Evolutionary conservation across 2,113 vertebrate species (phyloP).

Genomic region (Aptenodytes forsteri): DNA sequence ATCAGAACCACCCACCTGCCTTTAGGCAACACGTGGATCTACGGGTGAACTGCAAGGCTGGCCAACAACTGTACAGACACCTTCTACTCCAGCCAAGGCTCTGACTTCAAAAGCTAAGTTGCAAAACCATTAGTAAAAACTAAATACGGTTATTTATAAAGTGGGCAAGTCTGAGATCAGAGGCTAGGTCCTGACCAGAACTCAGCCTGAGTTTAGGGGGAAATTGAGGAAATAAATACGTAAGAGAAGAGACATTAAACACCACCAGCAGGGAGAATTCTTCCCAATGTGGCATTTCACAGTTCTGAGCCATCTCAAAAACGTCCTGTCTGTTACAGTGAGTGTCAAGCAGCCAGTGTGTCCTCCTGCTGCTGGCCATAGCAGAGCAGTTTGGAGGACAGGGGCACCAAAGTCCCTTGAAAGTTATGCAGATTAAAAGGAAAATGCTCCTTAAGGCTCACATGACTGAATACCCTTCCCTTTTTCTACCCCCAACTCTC

Average conservation of each 20-base stretch:
- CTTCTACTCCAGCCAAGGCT: not conserved
- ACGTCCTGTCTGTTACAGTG: too few relatives aligned
- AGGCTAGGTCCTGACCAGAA: not conserved
- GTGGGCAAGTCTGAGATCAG: not conserved
- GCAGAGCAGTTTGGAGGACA: not conserved
- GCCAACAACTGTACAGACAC: not conserved
- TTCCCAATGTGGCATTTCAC: not conserved
- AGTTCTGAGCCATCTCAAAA: not conserved
- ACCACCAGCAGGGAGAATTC: not conserved
- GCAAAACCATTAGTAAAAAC: not conserved
- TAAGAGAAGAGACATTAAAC: not conserved
- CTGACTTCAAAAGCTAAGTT: not conserved
- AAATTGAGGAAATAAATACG: fast-evolving
- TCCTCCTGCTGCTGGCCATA: not conserved
- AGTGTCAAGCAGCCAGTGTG: fast-evolving
- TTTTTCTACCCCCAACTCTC: not conserved
- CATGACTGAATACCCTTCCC: not conserved
- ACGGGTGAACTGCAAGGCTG: not conserved
- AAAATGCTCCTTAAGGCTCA: not conserved
- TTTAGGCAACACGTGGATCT: not conserved
- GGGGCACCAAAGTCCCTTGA: not conserved
- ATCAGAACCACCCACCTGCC: not conserved
- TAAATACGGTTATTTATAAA: not conserved
- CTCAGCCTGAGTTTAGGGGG: not conserved
- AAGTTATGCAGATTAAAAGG: not conserved